Evolutionary conservation across 2,888 invertebrate species (phyloP), one percentile per base, ranked within the genome.

Genomic region (Plagodis dolabraria): DNA sequence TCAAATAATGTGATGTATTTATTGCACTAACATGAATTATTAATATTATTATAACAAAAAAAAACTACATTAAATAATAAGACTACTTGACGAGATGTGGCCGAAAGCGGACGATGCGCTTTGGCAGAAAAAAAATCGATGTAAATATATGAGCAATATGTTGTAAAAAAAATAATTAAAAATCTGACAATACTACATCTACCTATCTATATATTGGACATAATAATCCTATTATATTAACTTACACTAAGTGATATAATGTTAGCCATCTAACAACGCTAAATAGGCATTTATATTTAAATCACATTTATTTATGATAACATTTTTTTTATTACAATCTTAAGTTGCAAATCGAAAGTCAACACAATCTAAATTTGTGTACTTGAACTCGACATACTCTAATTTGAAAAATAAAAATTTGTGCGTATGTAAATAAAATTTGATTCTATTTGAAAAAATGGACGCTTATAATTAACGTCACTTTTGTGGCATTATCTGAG

Each of bases 141-240:
- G 89, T 87, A 80, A 76, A 77, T 78, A 83, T 73, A 87, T 90
- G 90, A 90, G 89, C 89, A 85, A 74, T 64, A 58, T 57, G 59
- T 56, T 34, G 33, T 45, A 46, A 46, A 53, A 45, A 46, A 36
- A 67, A 58, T 57, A 56, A 61, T 22, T 22, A 22, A 22, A 22
- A 22, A 22, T 22, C 22, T 22, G 22, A 61, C 51, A 62, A 57
- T 51, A 6, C 58, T 65, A 65, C 50, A 63, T 51, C 60, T 68
- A 64, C 60, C 61, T 58, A 60, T 43, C 5, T 35, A 43, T 8
- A 46, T 6, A 46, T 46, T 22, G 22, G 22, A 22, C 22, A 22
- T 22, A 22, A 22, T 22, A 22, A 22, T 22, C 22, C 22, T 22
- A 22, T 22, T 22, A 22, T 22, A 22, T 22, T 22, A 33, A 51